Conservation (phyloP, 2,888 invertebrate species). For the Agonum fuliginosum region DNA sequence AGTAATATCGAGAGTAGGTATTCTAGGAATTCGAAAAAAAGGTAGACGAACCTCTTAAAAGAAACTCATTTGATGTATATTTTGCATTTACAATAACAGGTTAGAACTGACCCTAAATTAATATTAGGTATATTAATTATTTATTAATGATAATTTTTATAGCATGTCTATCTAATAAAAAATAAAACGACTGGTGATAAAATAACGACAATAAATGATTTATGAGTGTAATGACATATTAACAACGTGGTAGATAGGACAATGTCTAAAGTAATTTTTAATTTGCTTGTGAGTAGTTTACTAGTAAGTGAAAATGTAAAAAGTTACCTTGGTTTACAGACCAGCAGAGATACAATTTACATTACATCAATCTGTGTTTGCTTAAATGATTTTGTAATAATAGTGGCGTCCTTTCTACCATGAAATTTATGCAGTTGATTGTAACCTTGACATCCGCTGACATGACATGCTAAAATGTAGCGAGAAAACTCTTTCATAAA, state of each 20-base stretch:
- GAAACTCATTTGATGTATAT: too few species aligned
- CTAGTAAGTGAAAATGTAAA: constrained; percentile 18
- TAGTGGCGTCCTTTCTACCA: constrained; percentile 1
- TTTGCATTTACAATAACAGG: too few species aligned
- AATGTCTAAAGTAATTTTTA: background rate
- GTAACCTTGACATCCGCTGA: constrained; percentile 38
- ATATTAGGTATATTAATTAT: too few species aligned
- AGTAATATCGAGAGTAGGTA: too few species aligned
- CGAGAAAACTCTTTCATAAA: background rate
- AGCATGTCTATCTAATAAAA: too few species aligned
- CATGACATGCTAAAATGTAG: background rate
- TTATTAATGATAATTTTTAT: too few species aligned
- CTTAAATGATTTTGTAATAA: constrained; percentile 37
- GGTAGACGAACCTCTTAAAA: too few species aligned
- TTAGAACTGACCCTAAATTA: too few species aligned
- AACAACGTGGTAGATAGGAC: constrained; percentile 11
- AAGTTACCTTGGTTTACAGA: constrained; percentile 42
- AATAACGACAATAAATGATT: too few species aligned
- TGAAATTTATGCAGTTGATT: constrained; percentile 28
- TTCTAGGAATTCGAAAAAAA: too few species aligned
- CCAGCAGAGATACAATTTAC: constrained; percentile 17
- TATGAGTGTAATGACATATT: constrained; percentile 18
- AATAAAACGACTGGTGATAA: too few species aligned
- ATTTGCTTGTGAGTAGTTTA: constrained; percentile 19
- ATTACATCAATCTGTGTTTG: background rate